Base-by-base conservation (phyloP, 2,113 vertebrate genomes). In the Embiotoca jacksoni region DNA sequence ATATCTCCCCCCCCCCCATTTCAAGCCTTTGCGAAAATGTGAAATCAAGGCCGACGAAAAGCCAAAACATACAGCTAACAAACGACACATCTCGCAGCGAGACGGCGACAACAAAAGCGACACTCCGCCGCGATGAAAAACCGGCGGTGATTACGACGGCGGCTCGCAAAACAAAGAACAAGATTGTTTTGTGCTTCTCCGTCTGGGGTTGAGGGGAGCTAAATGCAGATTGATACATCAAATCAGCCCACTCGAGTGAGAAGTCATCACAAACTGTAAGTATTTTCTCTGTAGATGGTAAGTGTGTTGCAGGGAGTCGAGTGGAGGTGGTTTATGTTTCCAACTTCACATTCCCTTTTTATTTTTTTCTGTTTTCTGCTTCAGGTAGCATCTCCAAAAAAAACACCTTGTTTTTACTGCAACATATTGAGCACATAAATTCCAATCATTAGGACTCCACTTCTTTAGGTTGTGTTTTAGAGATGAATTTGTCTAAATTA, bases 371-470 rank as follows among this genome's bases (percentile, higher is more conserved):
- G n/a, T 60, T 64, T 23, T 57, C 61, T 68, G 58, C 71, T 74
- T 54, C 68, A 52, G 60, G 54, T 66, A 32, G 55, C n/a, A 23
- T 75, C 56, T 74, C 8, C 35, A 44, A 66, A 81, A 58, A 4
- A 6, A 14, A n/a, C 23, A 23, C 23, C 23, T 44, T 2, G 41
- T n/a, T 53, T 79, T 74, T 56, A 46, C 72, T 13, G 33, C 57
- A 67, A 33, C 69, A 80, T 71, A 82, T 75, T 84, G 76, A 57
- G 71, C 59, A 74, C 73, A 73, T 75, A 79, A 15, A 79, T 86
- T 65, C 39, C 61, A 72, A 76, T 81, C 72, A 74, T 54, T 52
- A 33, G 39, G 15, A 35, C 47, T 33, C n/a, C 9, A 41, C 41
- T 39, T 31, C 49, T 82, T 11, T 46, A 31, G 36, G 41, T 46